Percentiles rank a stretch among this genome's conserved stretches.
These are phyloP conservation scores for Lacerta bilineata DNA, from an alignment of 2,797 vertebrate genomes.

Conservation along the genomic window DNA sequence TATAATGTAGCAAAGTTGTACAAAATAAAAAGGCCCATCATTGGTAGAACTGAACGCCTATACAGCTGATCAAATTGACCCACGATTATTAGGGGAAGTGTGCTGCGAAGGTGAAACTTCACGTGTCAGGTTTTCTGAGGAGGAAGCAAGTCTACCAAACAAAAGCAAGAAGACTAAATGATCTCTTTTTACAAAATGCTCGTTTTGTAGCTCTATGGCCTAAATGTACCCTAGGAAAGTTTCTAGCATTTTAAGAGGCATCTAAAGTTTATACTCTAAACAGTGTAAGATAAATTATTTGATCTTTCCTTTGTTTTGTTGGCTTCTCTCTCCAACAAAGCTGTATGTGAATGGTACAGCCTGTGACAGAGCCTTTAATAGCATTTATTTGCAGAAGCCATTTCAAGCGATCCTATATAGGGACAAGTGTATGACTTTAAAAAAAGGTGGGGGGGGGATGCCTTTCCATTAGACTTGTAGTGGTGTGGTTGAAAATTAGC, in stretches of 20 bases:
- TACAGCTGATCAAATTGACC: neutral
- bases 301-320: neutral
- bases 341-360: neutral
- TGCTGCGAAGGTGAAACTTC: neutral
- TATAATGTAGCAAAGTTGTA: neutral
- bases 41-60: neutral
- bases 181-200: conserved; percentile 1
- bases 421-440: neutral
- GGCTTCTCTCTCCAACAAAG: neutral
- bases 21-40: neutral
- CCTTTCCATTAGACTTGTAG: neutral
- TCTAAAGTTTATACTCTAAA: neutral
- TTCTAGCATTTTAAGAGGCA: neutral
- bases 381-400: neutral
- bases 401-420: neutral
- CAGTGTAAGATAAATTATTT: neutral
- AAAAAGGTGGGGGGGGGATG: neutral
- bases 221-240: neutral
- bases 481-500: neutral
- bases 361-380: neutral
- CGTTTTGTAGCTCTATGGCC: neutral
- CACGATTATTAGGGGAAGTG: neutral
- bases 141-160: neutral
- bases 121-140: neutral
- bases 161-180: neutral